Evolutionary conservation across 2,888 invertebrate species (phyloP), one percentile per base, ranked within the genome.

Genomic region (Hemistola chrysoprasaria): DNA sequence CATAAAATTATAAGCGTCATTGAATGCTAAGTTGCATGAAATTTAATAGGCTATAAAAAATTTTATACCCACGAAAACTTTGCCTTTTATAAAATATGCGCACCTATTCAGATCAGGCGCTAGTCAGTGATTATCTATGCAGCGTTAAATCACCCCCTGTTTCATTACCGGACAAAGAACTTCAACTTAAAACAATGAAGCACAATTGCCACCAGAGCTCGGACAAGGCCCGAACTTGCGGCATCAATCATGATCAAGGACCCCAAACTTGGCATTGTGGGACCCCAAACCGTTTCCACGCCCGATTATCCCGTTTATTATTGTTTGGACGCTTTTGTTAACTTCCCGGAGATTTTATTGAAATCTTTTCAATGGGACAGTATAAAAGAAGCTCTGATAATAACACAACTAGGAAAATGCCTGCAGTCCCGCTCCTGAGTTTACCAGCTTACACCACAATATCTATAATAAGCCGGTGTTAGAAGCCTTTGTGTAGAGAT

Each of bases 281-380:
- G 45, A 32, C 40, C 29, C 35, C 36, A 29, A 34, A 32, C 46
- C 26, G 42, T 31, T 35, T 35, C 37, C 31, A 26, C 30, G 27
- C 35, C 44, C 50, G 49, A 53, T 53, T 53, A 50, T 51, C 54
- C 54, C 49, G 49, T 44, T 52, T 49, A 49, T 49, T 57, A 53
- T 53, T 54, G 49, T 53, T 50, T 50, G 49, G 47, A 45, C 40
- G 46, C 57, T 53, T 56, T 57, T 57, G 57, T 57, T 41, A 53
- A 44, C 37, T 49, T 45, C 34, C 45, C 31, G 27, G 36, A 40
- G 50, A 47, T 55, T 53, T 55, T 50, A 55, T 55, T 50, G 43
- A 27, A 39, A 49, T 47, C 39, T 50, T 53, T 48, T 46, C 44
- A 53, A 44, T 47, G 30, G 41, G 40, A 43, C 28, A 29, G 26